These are phyloP conservation scores for Menura novaehollandiae DNA, from an alignment of 2,113 vertebrate genomes.

Conservation along the genomic window DNA sequence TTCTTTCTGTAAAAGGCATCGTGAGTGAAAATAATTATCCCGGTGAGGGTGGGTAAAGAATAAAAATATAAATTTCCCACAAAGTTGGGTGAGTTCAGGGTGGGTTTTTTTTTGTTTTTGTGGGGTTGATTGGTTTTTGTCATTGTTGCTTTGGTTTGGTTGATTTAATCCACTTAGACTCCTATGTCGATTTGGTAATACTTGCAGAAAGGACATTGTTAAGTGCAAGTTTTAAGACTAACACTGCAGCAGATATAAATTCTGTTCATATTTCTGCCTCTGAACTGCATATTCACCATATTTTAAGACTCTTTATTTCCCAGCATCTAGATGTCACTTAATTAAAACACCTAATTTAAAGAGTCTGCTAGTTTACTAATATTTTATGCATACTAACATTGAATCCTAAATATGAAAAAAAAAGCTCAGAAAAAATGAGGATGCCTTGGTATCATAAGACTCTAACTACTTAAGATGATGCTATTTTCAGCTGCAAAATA, in stretches of 20 bases:
- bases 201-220: background rate
- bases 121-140: fast-evolving
- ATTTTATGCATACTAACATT: background rate
- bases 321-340: background rate
- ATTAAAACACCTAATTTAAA: background rate
- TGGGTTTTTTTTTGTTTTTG: fast-evolving
- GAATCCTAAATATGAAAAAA: background rate
- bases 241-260: background rate
- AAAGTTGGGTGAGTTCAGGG: background rate
- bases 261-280: background rate
- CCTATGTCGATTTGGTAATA: background rate
- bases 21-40: background rate
- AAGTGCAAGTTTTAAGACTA: background rate
- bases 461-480: background rate
- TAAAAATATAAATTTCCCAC: background rate
- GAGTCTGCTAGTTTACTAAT: background rate
- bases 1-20: background rate
- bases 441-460: background rate
- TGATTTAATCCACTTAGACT: background rate
- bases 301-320: background rate
- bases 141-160: background rate
- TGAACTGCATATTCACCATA: background rate
- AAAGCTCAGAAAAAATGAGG: background rate
- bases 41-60: background rate
- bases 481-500: background rate